Conservation (phyloP, 92 coral and sea anemone genomes). For the Virgularia gustaviana region DNA sequence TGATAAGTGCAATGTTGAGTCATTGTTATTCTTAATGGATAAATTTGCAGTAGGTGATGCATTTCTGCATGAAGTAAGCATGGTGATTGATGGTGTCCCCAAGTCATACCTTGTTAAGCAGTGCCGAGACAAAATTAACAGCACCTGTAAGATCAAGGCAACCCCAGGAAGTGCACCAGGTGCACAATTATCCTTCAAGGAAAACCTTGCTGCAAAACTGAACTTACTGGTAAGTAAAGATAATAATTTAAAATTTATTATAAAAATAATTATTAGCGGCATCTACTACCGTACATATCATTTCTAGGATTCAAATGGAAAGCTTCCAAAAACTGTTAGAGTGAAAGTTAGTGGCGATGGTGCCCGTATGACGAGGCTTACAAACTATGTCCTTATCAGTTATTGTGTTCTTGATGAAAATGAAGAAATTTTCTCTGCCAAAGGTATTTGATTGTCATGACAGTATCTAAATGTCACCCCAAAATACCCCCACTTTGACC, state of each 20-base stretch:
- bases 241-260: constrained; percentile 6
- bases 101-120: constrained; percentile 55
- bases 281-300: neutral
- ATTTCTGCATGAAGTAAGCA: constrained; percentile 46
- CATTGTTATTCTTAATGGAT: constrained; percentile 47
- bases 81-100: constrained; percentile 51
- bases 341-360: no score
- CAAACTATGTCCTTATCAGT: constrained; percentile 44
- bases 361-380: constrained; percentile 34
- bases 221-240: constrained; percentile 27
- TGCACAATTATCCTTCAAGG: constrained; percentile 61
- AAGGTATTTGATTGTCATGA: constrained; percentile 20
- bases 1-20: constrained; percentile 40
- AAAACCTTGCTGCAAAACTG: constrained; percentile 46
- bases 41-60: constrained; percentile 53
- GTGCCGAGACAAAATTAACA: constrained; percentile 44
- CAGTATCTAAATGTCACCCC: neutral
- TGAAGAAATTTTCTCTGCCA: constrained; percentile 45
- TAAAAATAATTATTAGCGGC: neutral
- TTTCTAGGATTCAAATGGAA: neutral
- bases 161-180: constrained; percentile 54
- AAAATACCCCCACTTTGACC: neutral
- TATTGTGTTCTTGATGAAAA: constrained; percentile 39
- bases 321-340: neutral
- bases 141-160: constrained; percentile 45